phyloP scores from a whole-genome alignment of 2,888 invertebrate genomes.

The Trypoxylon attenuatum region DNA sequence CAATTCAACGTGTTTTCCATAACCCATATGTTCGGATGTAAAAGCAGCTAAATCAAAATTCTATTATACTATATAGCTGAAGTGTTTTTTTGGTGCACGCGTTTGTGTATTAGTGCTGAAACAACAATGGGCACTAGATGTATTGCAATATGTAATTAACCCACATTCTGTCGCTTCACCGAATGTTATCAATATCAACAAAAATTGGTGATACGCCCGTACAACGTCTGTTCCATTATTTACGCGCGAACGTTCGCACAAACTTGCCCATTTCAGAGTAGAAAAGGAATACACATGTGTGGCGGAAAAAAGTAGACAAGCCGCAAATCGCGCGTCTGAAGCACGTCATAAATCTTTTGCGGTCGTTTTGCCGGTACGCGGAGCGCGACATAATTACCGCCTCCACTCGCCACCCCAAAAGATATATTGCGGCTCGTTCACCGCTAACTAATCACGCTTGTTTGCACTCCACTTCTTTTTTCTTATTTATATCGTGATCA shows the following conservation, averaged over 20 bases:
- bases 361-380: conserved; percentile 27
- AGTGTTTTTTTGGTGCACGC: no score
- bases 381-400: conserved; percentile 59
- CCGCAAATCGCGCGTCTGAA: conserved; percentile 6
- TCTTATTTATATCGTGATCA: conserved; percentile 48
- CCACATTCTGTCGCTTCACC: no score
- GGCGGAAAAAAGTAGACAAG: not conserved
- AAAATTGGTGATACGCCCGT: not conserved
- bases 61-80: no score
- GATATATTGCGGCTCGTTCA: conserved; percentile 42
- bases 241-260: not conserved
- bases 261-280: no score
- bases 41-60: no score
- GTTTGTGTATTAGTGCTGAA: no score
- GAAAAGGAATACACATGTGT: not conserved
- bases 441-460: conserved; percentile 43
- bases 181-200: not conserved
- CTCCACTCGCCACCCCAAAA: conserved; percentile 52
- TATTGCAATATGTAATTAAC: no score
- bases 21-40: no score
- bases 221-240: not conserved
- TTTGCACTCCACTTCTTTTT: conserved; percentile 36
- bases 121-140: no score
- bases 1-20: no score
- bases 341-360: conserved; percentile 34